These are phyloP conservation scores for Toxotes lorentzi DNA, from an alignment of 2,797 vertebrate species.

Conservation along the genomic window DNA sequence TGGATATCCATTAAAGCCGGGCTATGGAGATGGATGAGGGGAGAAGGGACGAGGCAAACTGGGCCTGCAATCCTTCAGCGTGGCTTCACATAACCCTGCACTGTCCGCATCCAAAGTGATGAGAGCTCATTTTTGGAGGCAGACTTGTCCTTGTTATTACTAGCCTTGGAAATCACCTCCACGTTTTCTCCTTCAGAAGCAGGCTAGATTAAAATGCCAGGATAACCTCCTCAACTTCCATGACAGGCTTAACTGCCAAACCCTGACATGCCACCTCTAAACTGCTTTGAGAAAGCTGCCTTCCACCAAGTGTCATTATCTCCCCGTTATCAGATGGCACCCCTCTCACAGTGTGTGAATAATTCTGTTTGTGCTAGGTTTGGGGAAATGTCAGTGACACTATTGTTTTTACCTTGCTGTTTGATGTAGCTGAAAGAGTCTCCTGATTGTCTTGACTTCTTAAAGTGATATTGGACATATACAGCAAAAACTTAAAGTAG, in stretches of 20 bases:
- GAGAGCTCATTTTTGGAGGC: slow-evolving; percentile 72
- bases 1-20: slow-evolving; percentile 84
- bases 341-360: slow-evolving; percentile 83
- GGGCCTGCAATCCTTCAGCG: slow-evolving; percentile 77
- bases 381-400: slow-evolving; percentile 84
- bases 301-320: slow-evolving; percentile 86
- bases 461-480: slow-evolving; percentile 77
- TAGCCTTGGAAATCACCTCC: slow-evolving; percentile 67
- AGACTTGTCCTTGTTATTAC: slow-evolving; percentile 74
- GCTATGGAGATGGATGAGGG: slow-evolving; percentile 85
- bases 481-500: slow-evolving; percentile 76
- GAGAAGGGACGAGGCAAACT: slow-evolving; percentile 72
- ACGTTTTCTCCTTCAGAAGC: slow-evolving; percentile 63
- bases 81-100: slow-evolving; percentile 58
- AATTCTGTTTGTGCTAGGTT: slow-evolving; percentile 88
- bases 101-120: slow-evolving; percentile 63
- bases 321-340: slow-evolving; percentile 80
- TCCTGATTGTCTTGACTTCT: slow-evolving; percentile 77
- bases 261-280: slow-evolving; percentile 76
- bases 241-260: slow-evolving; percentile 84
- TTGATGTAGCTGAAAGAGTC: slow-evolving; percentile 85
- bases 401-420: slow-evolving; percentile 82
- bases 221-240: slow-evolving; percentile 81
- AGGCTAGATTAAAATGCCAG: slow-evolving; percentile 84
- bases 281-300: slow-evolving; percentile 83